Percentiles rank a stretch among this genome's conserved stretches.
Evolutionary conservation across 2,888 invertebrate genomes (phyloP).

Genomic region (Troides helena): DNA sequence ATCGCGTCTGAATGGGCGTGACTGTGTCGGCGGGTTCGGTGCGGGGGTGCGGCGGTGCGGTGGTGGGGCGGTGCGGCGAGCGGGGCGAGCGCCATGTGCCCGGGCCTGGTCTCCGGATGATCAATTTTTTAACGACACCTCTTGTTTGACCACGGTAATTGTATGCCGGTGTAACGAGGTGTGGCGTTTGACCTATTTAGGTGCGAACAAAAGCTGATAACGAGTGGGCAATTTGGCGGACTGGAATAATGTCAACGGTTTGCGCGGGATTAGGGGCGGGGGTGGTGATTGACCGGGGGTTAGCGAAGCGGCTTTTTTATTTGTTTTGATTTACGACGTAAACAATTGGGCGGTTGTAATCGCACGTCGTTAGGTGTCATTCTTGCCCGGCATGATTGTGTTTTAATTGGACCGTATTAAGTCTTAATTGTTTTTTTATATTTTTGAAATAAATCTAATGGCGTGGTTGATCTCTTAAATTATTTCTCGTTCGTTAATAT

Average conservation of each 20-base stretch:
- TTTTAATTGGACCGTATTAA: background rate
- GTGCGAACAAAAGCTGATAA: constrained; percentile 16
- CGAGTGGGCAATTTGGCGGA: constrained; percentile 1
- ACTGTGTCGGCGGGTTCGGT: constrained; percentile 34
- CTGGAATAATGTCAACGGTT: constrained; percentile 8
- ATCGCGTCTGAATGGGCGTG: constrained; percentile 54
- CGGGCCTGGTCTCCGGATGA: constrained; percentile 41
- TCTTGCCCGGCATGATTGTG: background rate
- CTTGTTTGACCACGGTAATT: constrained; percentile 47
- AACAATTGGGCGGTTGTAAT: constrained; percentile 14
- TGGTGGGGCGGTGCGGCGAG: constrained; percentile 40
- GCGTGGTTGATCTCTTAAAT: background rate
- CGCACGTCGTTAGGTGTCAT: background rate
- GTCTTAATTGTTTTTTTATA: too few relatives aligned
- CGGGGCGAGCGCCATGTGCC: constrained; percentile 60
- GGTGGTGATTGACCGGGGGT: constrained; percentile 16
- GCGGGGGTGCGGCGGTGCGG: constrained; percentile 29
- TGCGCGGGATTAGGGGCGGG: constrained; percentile 22
- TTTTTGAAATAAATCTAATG: background rate
- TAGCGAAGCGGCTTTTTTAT: constrained; percentile 6
- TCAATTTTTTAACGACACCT: constrained; percentile 51
- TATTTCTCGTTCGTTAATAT: background rate
- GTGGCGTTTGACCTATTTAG: constrained; percentile 32
- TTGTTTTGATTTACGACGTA: constrained; percentile 27
- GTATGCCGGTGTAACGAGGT: constrained; percentile 38